These are phyloP conservation scores for Poecilus cupreus DNA, from an alignment of 2,888 invertebrate species.

Conservation along the genomic window DNA sequence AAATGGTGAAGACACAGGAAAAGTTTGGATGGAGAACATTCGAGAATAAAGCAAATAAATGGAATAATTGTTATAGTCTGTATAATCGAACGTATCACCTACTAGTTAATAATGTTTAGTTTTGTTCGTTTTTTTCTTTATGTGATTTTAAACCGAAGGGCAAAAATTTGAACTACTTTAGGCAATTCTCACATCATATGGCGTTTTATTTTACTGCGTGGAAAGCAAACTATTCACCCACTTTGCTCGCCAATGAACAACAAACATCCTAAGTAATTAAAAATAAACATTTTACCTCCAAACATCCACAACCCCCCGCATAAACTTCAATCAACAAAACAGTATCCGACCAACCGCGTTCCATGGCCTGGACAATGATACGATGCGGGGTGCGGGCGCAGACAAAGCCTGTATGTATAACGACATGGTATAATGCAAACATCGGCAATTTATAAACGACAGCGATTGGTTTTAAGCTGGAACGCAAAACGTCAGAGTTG, in stretches of 20 bases:
- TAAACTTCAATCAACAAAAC: conserved; percentile 26
- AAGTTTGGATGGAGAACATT: no score
- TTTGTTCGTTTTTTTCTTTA: no score
- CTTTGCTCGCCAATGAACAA: neutral
- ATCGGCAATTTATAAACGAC: conserved; percentile 9
- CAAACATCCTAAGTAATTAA: conserved; percentile 31
- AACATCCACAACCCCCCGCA: neutral
- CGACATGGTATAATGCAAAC: neutral
- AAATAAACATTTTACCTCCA: conserved; percentile 33
- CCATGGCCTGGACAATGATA: neutral
- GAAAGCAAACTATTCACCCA: conserved; percentile 1
- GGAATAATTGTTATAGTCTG: no score
- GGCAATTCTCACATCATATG: no score
- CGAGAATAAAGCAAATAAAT: no score
- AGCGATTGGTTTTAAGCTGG: conserved; percentile 20
- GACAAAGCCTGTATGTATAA: neutral
- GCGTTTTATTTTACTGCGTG: neutral
- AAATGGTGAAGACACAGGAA: no score
- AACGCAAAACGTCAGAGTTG: neutral
- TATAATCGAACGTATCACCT: no score
- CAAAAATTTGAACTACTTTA: no score
- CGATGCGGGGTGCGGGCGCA: neutral
- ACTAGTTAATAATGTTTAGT: no score
- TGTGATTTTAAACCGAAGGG: no score
- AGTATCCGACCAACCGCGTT: neutral